These are phyloP conservation scores for Seriola dumerili DNA, from an alignment of 2,113 vertebrate species.

Conservation along the genomic window DNA sequence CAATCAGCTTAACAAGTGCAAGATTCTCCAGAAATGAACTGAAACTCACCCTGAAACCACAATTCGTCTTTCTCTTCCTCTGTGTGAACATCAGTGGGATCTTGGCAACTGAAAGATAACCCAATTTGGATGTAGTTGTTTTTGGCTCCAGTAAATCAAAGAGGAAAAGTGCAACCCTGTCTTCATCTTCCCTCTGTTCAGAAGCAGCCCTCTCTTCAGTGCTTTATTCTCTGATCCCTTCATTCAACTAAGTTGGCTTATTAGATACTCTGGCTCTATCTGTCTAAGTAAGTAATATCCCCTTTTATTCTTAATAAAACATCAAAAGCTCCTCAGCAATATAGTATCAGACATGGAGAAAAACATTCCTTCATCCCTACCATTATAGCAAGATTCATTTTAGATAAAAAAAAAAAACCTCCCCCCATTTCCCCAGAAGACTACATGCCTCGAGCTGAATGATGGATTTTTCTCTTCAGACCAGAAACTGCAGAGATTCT, in stretches of 20 bases:
- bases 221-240: constrained; percentile 21
- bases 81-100: constrained; percentile 6
- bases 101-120: not conserved
- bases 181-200: not conserved
- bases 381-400: constrained; percentile 50
- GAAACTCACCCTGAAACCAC: not conserved
- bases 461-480: constrained; percentile 24
- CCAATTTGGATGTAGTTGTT: constrained; percentile 4
- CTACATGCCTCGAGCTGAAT: not conserved
- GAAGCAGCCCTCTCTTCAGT: not conserved
- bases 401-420: constrained; percentile 49
- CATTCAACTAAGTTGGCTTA: constrained; percentile 7
- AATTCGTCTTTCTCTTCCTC: not conserved
- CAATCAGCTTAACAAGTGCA: not conserved
- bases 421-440: constrained; percentile 16
- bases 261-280: constrained; percentile 20
- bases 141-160: constrained; percentile 6
- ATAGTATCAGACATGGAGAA: constrained; percentile 27
- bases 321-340: constrained; percentile 29
- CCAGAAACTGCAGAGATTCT: constrained; percentile 4
- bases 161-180: constrained; percentile 2
- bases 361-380: constrained; percentile 28
- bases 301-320: constrained; percentile 45
- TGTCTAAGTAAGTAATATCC: constrained; percentile 26
- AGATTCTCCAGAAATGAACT: not conserved